phyloP scores from a whole-genome alignment of 2,888 invertebrate species.

The Steromphala cineraria region DNA sequence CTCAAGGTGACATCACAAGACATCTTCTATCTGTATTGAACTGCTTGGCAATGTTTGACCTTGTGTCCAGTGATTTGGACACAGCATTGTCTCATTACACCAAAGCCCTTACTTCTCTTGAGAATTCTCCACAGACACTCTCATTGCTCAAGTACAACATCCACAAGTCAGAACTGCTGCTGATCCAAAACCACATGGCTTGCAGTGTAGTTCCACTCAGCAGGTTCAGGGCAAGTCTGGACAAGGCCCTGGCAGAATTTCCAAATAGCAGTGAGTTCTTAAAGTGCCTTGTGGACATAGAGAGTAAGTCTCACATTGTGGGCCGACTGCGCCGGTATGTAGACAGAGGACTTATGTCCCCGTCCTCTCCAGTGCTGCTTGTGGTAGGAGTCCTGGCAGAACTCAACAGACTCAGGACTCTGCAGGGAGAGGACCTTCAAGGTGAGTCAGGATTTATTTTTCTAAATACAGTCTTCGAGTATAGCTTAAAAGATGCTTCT shows the following conservation, averaged over 20 bases:
- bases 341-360: constrained; percentile 42
- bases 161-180: constrained; percentile 40
- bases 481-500: too few relatives aligned
- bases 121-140: not conserved
- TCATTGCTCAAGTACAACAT: constrained; percentile 34
- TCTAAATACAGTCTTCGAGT: too few relatives aligned
- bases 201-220: constrained; percentile 48
- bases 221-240: constrained; percentile 52
- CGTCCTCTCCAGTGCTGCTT: constrained; percentile 41
- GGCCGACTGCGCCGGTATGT: constrained; percentile 66
- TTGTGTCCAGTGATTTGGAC: constrained; percentile 57
- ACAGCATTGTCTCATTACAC: constrained; percentile 29
- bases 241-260: constrained; percentile 53
- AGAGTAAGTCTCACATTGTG: constrained; percentile 59
- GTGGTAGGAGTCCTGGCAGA: constrained; percentile 56
- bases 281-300: constrained; percentile 61
- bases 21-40: constrained; percentile 26
- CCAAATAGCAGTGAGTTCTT: constrained; percentile 61
- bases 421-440: constrained; percentile 19
- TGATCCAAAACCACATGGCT: constrained; percentile 60
- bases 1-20: not conserved
- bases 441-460: not conserved
- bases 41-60: constrained; percentile 69
- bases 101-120: not conserved
- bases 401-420: constrained; percentile 39